A percentile compares a stretch with the other conserved stretches of the same genome.
phyloP scores from a whole-genome alignment of 2,113 vertebrate species.

The Hippocampus comes region DNA sequence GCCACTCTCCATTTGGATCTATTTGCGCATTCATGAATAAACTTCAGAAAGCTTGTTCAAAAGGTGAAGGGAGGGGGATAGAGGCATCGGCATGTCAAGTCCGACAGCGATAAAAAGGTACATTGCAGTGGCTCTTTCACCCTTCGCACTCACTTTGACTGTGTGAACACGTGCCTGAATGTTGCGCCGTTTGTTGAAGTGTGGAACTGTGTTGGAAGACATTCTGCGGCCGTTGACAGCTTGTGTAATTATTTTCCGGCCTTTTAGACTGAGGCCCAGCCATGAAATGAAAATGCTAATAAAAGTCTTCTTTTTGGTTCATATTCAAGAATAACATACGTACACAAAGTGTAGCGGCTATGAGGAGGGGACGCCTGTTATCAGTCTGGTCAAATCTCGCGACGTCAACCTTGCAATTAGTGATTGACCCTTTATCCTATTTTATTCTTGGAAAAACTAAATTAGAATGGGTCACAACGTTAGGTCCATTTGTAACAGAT shows the following conservation, averaged over 20 bases:
- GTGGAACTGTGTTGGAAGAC: conserved; percentile 34
- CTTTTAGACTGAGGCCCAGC: conserved; percentile 51
- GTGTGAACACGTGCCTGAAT: conserved; percentile 26
- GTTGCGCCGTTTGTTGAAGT: conserved; percentile 35
- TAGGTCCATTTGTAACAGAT: no score
- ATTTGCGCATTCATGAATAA: neutral
- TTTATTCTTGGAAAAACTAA: no score
- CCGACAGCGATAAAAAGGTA: conserved; percentile 8
- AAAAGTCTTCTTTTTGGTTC: conserved; percentile 24
- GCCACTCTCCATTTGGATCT: conserved; percentile 9
- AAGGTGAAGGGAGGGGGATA: conserved; percentile 15
- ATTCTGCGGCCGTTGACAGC: conserved; percentile 48
- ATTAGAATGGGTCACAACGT: no score
- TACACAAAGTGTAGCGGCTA: neutral
- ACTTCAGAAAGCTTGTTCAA: conserved; percentile 22
- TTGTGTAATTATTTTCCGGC: conserved; percentile 57
- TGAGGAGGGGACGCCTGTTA: neutral
- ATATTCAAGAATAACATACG: neutral
- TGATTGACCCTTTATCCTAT: no score
- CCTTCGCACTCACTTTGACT: conserved; percentile 28
- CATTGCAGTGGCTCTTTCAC: neutral
- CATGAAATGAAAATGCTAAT: conserved; percentile 49
- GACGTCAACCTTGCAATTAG: no score
- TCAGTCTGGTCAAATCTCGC: neutral
- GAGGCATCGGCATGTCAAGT: conserved; percentile 12